A percentile compares a stretch with the other conserved stretches of the same genome.
These are phyloP conservation scores for Mesorhabditis spiculigera DNA, from an alignment of 2,888 invertebrate species.

Conservation along the genomic window DNA sequence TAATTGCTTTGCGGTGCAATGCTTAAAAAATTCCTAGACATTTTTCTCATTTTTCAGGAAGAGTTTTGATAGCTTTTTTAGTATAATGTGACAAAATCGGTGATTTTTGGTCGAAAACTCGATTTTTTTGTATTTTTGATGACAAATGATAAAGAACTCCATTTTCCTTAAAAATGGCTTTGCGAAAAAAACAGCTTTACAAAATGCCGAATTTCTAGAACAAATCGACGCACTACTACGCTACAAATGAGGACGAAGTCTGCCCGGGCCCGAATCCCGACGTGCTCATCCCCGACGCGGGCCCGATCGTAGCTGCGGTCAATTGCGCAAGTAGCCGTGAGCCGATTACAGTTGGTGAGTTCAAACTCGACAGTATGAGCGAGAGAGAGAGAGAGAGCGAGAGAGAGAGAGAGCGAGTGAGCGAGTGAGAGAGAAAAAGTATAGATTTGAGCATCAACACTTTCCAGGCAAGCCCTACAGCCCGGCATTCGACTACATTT, in stretches of 20 bases:
- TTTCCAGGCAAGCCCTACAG: slow-evolving; percentile 77
- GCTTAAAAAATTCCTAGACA: neutral
- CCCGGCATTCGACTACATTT: slow-evolving; percentile 71
- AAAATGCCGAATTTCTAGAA: slow-evolving; percentile 63
- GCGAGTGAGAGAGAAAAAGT: slow-evolving; percentile 69
- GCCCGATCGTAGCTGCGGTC: slow-evolving; percentile 80
- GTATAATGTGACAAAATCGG: neutral
- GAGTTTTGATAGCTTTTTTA: neutral
- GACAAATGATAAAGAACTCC: too few species aligned
- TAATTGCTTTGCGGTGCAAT: too few species aligned
- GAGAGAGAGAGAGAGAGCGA: too few species aligned
- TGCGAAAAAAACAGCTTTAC: too few species aligned
- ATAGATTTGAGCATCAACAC: neutral
- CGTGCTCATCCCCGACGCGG: slow-evolving; percentile 68
- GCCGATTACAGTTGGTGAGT: slow-evolving; percentile 63
- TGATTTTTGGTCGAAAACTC: neutral
- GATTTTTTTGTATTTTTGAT: too few species aligned
- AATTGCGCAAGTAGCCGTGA: slow-evolving; percentile 78
- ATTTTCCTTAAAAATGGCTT: too few species aligned
- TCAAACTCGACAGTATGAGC: neutral
- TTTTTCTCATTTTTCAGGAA: neutral
- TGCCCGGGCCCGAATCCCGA: slow-evolving; percentile 67
- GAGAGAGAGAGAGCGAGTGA: slow-evolving; percentile 72
- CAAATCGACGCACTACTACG: slow-evolving; percentile 70
- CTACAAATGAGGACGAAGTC: slow-evolving; percentile 87